Evolutionary conservation across 2,888 invertebrate species (phyloP), one percentile per base, ranked within the genome.

Genomic region (Clusia tigrina): DNA sequence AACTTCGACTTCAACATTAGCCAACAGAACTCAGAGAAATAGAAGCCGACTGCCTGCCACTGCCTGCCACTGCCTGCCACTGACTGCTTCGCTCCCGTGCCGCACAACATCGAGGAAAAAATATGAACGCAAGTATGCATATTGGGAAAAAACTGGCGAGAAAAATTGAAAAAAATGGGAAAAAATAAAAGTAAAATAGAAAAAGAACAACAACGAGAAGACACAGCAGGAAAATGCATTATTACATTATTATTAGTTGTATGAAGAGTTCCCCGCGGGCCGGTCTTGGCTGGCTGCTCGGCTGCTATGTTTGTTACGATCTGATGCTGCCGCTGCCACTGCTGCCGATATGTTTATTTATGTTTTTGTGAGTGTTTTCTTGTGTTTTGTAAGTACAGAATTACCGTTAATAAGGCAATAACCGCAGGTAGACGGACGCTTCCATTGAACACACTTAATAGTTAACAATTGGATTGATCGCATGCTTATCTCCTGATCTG

Each of bases 391-490:
- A 6, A 42, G 10, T 42, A 42, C 42, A n/a, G n/a, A 42, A 42
- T 42, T 42, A 42, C 42, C 42, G 42, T 42, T n/a, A 42, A n/a
- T 3, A 12, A 10, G 42, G 42, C 42, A 42, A 42, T 42, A 42
- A 42, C 42, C 42, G 42, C n/a, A 42, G 32, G 32, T 42, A 42
- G n/a, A 17, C 6, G n/a, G 42, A 42, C 42, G n/a, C 10, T 32
- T 12, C 32, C 32, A 9, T 32, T 32, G n/a, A n/a, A n/a, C n/a
- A n/a, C n/a, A n/a, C n/a, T n/a, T n/a, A n/a, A n/a, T n/a, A n/a
- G n/a, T n/a, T n/a, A n/a, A n/a, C n/a, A n/a, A n/a, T n/a, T n/a
- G n/a, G n/a, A n/a, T n/a, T n/a, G n/a, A n/a, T n/a, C n/a, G n/a
- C n/a, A n/a, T n/a, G n/a, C n/a, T n/a, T n/a, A n/a, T n/a, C n/a